Percentiles rank a stretch among this genome's conserved stretches.
Conservation (phyloP, 2,797 vertebrate species). For the Betta splendens region DNA sequence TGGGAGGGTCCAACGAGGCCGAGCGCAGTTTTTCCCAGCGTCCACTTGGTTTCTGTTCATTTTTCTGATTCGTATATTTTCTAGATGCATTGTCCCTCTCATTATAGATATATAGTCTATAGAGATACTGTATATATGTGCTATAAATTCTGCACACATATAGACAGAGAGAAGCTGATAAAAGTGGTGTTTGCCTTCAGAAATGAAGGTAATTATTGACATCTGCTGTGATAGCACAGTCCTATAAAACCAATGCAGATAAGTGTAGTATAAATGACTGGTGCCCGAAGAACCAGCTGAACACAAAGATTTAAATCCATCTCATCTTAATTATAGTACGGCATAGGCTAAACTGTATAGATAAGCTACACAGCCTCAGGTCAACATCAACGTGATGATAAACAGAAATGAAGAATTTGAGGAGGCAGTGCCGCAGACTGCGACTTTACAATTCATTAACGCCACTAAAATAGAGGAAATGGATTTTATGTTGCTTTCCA, state of each 20-base stretch:
- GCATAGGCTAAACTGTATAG: conserved; percentile 11
- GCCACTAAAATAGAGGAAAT: conserved; percentile 36
- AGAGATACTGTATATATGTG: no score
- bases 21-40: conserved; percentile 47
- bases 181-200: conserved; percentile 40
- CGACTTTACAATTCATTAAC: conserved; percentile 64
- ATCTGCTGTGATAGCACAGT: conserved; percentile 43
- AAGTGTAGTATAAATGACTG: conserved; percentile 53
- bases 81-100: not conserved
- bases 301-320: conserved; percentile 42
- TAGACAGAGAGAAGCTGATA: conserved; percentile 21
- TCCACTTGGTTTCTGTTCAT: conserved; percentile 28
- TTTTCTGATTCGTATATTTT: conserved; percentile 35
- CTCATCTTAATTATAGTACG: conserved; percentile 21
- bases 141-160: no score
- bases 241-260: conserved; percentile 55
- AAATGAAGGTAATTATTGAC: conserved; percentile 71
- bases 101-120: no score
- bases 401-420: conserved; percentile 27
- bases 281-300: conserved; percentile 22
- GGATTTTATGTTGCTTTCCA: conserved; percentile 42
- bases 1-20: conserved; percentile 62
- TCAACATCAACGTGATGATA: conserved; percentile 33
- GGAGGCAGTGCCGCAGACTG: conserved; percentile 4
- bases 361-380: conserved; percentile 14